phyloP scores from a whole-genome alignment of 2,113 vertebrate species.

The Colistium nudipinnis region DNA sequence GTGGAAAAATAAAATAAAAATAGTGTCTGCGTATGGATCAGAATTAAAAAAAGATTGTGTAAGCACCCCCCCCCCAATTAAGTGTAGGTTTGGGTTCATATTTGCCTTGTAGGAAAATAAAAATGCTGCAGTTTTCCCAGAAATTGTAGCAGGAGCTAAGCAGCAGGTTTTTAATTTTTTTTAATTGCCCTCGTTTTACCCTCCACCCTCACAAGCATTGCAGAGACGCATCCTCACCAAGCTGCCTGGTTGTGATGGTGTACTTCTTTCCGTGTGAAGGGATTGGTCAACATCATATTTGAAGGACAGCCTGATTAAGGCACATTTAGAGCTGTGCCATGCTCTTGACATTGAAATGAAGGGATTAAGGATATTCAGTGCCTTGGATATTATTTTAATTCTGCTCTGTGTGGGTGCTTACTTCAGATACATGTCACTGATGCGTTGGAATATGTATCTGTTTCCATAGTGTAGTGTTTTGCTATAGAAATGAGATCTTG shows the following conservation, averaged over 20 bases:
- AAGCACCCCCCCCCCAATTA: neutral
- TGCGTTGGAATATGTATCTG: neutral
- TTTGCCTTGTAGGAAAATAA: slow-evolving; percentile 3
- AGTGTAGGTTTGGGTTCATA: neutral
- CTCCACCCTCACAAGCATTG: neutral
- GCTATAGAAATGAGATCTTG: neutral
- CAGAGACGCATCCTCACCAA: slow-evolving; percentile 20
- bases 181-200: slow-evolving; percentile 16
- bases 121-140: neutral
- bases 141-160: neutral
- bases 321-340: neutral
- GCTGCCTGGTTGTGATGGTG: neutral
- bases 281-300: neutral
- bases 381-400: slow-evolving; percentile 42
- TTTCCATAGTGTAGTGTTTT: neutral
- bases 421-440: neutral
- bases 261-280: neutral
- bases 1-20: neutral
- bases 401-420: neutral
- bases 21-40: neutral
- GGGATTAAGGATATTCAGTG: slow-evolving; percentile 40
- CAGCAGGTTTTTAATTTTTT: slow-evolving; percentile 1
- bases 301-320: neutral
- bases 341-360: neutral
- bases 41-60: neutral